Conservation (phyloP, 2,888 invertebrate genomes). For the Dorcus parallelipipedus region DNA sequence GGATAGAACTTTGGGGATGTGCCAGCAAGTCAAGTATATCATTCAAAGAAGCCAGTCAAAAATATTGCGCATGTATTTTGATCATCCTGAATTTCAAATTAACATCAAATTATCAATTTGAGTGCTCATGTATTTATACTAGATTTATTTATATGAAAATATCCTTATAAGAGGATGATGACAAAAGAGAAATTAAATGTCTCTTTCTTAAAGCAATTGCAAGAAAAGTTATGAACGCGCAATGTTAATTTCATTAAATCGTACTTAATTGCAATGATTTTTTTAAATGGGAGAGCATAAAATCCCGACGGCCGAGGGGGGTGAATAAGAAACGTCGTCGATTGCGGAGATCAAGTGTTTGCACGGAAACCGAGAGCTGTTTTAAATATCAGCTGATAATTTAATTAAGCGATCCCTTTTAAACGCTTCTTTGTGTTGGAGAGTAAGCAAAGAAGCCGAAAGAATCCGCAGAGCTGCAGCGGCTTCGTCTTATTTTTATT, state of each 20-base stretch:
- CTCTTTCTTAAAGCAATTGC: no score
- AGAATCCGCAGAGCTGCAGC: slow-evolving; percentile 30
- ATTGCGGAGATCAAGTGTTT: slow-evolving; percentile 34
- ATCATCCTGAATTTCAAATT: no score
- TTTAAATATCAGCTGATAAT: slow-evolving; percentile 51
- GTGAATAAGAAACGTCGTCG: slow-evolving; percentile 15
- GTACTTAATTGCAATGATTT: slow-evolving; percentile 10
- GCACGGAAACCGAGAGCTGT: slow-evolving; percentile 39
- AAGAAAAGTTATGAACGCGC: no score
- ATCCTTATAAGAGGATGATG: no score
- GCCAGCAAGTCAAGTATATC: no score
- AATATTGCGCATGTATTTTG: no score
- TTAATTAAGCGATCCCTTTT: slow-evolving; percentile 49
- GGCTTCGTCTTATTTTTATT: slow-evolving; percentile 42
- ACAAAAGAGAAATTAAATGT: no score
- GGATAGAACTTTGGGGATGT: no score
- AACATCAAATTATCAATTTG: no score
- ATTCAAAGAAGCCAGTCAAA: no score
- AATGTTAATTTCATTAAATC: slow-evolving; percentile 1
- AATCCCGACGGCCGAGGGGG: slow-evolving; percentile 4
- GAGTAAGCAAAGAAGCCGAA: slow-evolving; percentile 37
- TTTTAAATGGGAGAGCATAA: slow-evolving; percentile 3
- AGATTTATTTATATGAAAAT: no score
- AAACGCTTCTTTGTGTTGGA: slow-evolving; percentile 39
- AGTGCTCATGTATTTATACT: no score